A percentile compares a stretch with the other conserved stretches of the same genome.
These are phyloP conservation scores for Corythornis vintsioides DNA, from an alignment of 2,113 vertebrate genomes.

Conservation along the genomic window DNA sequence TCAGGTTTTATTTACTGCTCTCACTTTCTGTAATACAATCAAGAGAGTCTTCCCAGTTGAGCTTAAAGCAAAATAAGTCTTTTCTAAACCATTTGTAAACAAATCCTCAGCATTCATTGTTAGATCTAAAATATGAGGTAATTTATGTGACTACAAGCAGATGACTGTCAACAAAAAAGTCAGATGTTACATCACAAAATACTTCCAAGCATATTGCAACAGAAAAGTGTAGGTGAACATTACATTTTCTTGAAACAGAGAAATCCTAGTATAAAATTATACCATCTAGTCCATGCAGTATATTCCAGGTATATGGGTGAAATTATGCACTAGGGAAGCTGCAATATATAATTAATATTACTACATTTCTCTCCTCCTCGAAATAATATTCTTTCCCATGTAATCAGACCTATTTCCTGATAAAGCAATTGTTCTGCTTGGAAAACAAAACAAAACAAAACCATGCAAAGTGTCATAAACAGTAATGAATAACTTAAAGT, in stretches of 20 bases:
- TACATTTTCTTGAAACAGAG: neutral
- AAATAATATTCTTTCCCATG: neutral
- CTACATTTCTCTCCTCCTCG: neutral
- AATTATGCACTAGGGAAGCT: neutral
- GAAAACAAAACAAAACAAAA: neutral
- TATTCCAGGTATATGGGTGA: neutral
- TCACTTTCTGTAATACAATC: slow-evolving; percentile 21
- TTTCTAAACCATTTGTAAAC: neutral
- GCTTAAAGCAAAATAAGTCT: slow-evolving; percentile 38
- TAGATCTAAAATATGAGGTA: slow-evolving; percentile 29
- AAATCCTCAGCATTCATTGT: slow-evolving; percentile 41
- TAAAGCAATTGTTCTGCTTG: neutral
- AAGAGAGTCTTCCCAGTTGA: slow-evolving; percentile 20
- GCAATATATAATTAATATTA: neutral
- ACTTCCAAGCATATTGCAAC: neutral
- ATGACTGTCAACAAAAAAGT: neutral
- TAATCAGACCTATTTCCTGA: neutral
- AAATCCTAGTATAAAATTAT: neutral
- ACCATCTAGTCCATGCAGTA: neutral
- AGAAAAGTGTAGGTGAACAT: neutral
- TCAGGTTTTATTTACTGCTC: slow-evolving; percentile 40
- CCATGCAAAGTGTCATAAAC: neutral
- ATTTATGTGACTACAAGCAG: slow-evolving; percentile 18
- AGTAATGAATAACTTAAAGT: neutral
- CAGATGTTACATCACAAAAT: slow-evolving; percentile 11